phyloP scores from a whole-genome alignment of 2,888 invertebrate species.

The Imbricaverruca yamaguchii region DNA sequence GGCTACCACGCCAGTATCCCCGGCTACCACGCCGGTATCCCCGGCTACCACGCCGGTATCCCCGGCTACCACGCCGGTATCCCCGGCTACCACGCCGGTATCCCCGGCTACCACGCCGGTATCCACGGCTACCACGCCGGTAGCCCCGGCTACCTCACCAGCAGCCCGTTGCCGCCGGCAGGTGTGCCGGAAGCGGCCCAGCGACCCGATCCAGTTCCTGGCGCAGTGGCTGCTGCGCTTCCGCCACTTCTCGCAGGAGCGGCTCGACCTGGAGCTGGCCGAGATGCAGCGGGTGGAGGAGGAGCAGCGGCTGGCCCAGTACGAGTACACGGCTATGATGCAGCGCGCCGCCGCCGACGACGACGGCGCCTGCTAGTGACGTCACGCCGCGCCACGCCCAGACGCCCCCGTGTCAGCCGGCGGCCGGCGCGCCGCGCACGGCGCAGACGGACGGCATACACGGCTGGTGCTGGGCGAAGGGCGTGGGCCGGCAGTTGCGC shows the following conservation, averaged over 20 bases:
- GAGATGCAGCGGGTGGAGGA: conserved; percentile 14
- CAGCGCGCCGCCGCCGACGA: not conserved
- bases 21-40: too few species aligned
- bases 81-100: too few species aligned
- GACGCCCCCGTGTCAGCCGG: too few species aligned
- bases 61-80: too few species aligned
- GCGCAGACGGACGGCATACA: too few species aligned
- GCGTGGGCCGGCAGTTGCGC: too few species aligned
- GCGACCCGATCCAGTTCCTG: conserved; percentile 18
- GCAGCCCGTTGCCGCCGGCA: not conserved
- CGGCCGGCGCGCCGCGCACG: too few species aligned
- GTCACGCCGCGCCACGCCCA: not conserved
- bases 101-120: not conserved
- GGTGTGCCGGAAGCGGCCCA: not conserved
- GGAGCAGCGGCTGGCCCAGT: conserved; percentile 15
- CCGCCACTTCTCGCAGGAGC: conserved; percentile 15
- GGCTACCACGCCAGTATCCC: too few species aligned
- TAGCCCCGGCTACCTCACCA: not conserved
- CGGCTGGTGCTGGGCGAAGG: too few species aligned
- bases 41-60: too few species aligned
- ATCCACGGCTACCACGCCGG: not conserved
- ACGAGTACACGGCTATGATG: not conserved
- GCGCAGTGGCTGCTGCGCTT: conserved; percentile 16
- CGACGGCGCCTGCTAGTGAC: not conserved
- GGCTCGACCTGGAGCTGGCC: conserved; percentile 17